Percentiles rank a stretch among this genome's conserved stretches.
Conservation (phyloP, 92 coral and sea anemone genomes). For the Epizoanthus illoricatus region DNA sequence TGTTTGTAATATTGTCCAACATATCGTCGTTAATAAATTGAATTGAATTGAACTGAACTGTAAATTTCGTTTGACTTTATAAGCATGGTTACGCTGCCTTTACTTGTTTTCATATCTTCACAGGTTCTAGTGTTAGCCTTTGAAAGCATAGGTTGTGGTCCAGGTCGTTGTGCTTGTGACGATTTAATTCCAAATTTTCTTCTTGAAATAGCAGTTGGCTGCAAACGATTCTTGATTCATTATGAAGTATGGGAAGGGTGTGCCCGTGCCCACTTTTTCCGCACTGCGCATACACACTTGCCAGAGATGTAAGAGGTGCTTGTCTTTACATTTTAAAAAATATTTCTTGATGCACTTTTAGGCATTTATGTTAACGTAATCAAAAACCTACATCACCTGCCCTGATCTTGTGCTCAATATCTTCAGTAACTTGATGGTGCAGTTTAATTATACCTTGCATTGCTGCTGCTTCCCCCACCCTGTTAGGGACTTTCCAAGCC, state of each 20-base stretch:
- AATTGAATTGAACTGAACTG: too few relatives aligned
- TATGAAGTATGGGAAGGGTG: conserved; percentile 57
- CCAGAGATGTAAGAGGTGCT: conserved; percentile 58
- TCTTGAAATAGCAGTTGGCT: conserved; percentile 64
- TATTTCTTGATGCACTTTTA: conserved; percentile 42
- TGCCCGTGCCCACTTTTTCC: conserved; percentile 50
- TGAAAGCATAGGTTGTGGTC: conserved; percentile 20
- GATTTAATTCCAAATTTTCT: conserved; percentile 60
- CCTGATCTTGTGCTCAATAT: conserved; percentile 56
- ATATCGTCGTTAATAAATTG: too few relatives aligned
- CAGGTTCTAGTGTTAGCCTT: background rate
- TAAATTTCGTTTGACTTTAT: conserved; percentile 39
- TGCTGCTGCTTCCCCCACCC: conserved; percentile 9
- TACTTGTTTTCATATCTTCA: conserved; percentile 43
- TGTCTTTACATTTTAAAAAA: conserved; percentile 48
- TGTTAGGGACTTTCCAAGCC: background rate
- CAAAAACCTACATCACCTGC: conserved; percentile 48
- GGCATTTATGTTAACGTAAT: conserved; percentile 41
- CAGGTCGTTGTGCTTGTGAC: conserved; percentile 54
- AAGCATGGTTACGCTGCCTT: conserved; percentile 53
- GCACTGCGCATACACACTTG: conserved; percentile 49
- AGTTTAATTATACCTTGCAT: conserved; percentile 37
- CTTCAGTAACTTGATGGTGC: conserved; percentile 54
- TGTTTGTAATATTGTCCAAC: too few relatives aligned
- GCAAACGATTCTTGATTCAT: conserved; percentile 54